Evolutionary conservation across 2,888 invertebrate genomes (phyloP).

Genomic region (Steinernema carpocapsae): DNA sequence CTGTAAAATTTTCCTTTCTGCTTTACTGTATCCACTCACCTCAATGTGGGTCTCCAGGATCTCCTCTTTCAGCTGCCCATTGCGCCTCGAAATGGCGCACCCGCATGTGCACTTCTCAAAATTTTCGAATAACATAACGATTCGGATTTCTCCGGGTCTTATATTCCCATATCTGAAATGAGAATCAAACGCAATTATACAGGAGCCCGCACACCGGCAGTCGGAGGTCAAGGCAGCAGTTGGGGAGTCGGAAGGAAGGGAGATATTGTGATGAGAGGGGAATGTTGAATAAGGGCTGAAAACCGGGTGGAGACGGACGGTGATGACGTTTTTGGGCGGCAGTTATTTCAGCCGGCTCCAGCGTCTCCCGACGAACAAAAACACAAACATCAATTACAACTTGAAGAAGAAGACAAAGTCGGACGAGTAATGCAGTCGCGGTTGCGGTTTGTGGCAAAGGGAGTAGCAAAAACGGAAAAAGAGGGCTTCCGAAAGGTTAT

Average conservation of each 20-base stretch:
- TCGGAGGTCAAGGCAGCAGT: not conserved
- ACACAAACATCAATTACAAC: conserved; percentile 30
- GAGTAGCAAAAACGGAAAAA: no score
- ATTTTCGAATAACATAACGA: conserved; percentile 8
- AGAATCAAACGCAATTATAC: conserved; percentile 7
- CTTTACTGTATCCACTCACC: not conserved
- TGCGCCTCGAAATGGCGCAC: not conserved
- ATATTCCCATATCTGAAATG: conserved; percentile 28
- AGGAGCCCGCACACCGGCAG: conserved; percentile 18
- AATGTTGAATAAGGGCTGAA: not conserved
- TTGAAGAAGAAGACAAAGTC: not conserved
- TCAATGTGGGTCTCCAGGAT: conserved; percentile 8
- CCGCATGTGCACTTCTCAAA: conserved; percentile 11
- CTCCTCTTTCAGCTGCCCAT: conserved; percentile 14
- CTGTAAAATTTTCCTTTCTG: not conserved
- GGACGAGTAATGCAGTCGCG: no score
- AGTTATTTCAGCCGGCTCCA: not conserved
- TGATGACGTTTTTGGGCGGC: conserved; percentile 21
- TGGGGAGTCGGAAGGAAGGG: no score
- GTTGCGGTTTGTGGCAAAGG: no score
- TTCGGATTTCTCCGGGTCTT: not conserved
- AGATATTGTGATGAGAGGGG: no score
- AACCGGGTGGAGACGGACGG: conserved; percentile 27
- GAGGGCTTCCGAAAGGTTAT: no score
- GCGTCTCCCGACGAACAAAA: conserved; percentile 3